Percentiles rank a stretch among this genome's conserved stretches.
These are phyloP conservation scores for Coptodon bakossiorum DNA, from an alignment of 2,113 vertebrate species.

Conservation along the genomic window DNA sequence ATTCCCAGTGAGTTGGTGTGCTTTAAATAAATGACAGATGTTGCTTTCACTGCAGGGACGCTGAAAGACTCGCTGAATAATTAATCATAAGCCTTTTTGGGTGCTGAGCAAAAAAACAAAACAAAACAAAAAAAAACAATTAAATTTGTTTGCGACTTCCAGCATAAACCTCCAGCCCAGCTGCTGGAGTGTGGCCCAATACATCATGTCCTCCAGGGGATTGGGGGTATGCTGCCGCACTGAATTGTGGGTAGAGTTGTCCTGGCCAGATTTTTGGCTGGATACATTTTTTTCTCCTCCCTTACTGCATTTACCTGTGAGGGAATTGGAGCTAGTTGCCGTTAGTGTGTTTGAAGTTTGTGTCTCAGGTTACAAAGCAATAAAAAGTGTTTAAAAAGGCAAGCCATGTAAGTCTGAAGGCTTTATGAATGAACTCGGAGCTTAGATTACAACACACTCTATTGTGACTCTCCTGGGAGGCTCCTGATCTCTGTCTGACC, in stretches of 20 bases:
- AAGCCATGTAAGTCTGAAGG: background rate
- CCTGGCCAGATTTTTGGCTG: background rate
- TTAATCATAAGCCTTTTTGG: slow-evolving; percentile 58
- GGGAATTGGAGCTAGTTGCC: background rate
- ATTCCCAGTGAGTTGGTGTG: slow-evolving; percentile 37
- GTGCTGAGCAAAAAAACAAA: slow-evolving; percentile 3
- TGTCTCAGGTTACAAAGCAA: background rate
- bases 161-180: slow-evolving; percentile 36
- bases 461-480: background rate
- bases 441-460: background rate
- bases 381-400: background rate
- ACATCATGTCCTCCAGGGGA: slow-evolving; percentile 15
- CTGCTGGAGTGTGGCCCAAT: slow-evolving; percentile 49
- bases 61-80: slow-evolving; percentile 52
- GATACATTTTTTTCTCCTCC: background rate
- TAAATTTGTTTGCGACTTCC: slow-evolving; percentile 48
- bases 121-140: background rate
- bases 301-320: slow-evolving; percentile 5
- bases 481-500: slow-evolving; percentile 1
- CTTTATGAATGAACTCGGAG: background rate
- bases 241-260: slow-evolving; percentile 31
- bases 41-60: slow-evolving; percentile 47
- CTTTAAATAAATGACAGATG: slow-evolving; percentile 68
- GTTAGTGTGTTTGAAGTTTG: background rate
- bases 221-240: slow-evolving; percentile 18